Conservation (phyloP, 2,888 invertebrate genomes). For the Pediacus dermestoides region DNA sequence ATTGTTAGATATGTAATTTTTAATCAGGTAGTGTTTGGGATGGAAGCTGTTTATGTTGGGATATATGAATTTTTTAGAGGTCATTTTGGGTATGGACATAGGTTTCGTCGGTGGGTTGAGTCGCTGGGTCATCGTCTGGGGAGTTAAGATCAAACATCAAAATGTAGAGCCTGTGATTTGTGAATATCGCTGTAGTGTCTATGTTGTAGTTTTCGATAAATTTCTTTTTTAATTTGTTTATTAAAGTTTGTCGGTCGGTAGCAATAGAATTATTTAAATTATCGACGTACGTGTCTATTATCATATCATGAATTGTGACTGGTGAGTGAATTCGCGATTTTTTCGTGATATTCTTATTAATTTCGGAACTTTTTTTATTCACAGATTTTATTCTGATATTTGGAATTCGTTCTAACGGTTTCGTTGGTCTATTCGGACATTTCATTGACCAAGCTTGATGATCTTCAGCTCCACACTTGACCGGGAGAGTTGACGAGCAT, state of each 20-base stretch:
- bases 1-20: no score
- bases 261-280: conserved; percentile 15
- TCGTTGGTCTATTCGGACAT: conserved; percentile 9
- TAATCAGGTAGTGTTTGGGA: conserved; percentile 8
- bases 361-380: conserved; percentile 9
- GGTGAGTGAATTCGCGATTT: no score
- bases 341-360: conserved; percentile 9
- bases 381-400: conserved; percentile 9
- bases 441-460: conserved; percentile 12
- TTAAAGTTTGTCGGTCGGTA: conserved; percentile 15
- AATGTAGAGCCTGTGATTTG: conserved; percentile 13
- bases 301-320: conserved; percentile 16
- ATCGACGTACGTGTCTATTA: conserved; percentile 11
- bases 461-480: conserved; percentile 8
- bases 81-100: no score
- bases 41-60: conserved; percentile 9
- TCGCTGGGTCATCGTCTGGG: conserved; percentile 1
- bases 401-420: conserved; percentile 13
- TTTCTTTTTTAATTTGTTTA: no score
- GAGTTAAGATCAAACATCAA: no score
- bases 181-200: conserved; percentile 11
- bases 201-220: conserved; percentile 11
- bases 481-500: conserved; percentile 8
- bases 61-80: conserved; percentile 11
- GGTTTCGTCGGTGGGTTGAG: conserved; percentile 8